A percentile compares a stretch with the other conserved stretches of the same genome.
phyloP scores from a whole-genome alignment of 1,140 invertebrate species.

The Hylyphantes graminicola region DNA sequence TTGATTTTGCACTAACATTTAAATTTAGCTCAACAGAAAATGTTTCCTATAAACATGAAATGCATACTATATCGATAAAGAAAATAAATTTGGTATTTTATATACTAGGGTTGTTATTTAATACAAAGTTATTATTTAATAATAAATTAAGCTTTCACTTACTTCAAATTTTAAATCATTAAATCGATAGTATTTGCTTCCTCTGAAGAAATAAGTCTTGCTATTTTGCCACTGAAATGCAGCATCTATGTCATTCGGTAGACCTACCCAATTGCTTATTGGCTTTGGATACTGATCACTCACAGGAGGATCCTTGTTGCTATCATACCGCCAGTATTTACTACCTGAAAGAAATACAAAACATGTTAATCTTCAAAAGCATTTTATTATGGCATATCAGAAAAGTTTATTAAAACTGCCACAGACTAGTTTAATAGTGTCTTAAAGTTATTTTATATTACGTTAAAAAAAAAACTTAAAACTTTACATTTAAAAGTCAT shows the following conservation, averaged over 20 bases:
- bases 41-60: too few species aligned
- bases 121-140: not conserved
- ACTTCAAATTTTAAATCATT: slow-evolving; percentile 91
- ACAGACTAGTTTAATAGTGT: too few species aligned
- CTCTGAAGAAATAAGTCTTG: slow-evolving; percentile 96
- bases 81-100: too few species aligned
- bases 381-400: too few species aligned
- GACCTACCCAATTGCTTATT: slow-evolving; percentile 86
- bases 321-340: slow-evolving; percentile 95
- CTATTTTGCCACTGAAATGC: slow-evolving; percentile 91
- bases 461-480: too few species aligned
- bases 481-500: too few species aligned
- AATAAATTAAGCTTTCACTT: slow-evolving; percentile 69
- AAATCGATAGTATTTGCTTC: slow-evolving; percentile 88
- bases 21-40: too few species aligned
- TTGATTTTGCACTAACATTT: too few species aligned
- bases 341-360: slow-evolving; percentile 66
- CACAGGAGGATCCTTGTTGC: slow-evolving; percentile 84
- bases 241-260: slow-evolving; percentile 82
- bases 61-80: too few species aligned
- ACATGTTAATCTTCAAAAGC: slow-evolving; percentile 1
- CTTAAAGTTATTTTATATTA: too few species aligned
- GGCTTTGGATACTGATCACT: slow-evolving; percentile 88
- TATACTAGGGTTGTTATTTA: too few species aligned
- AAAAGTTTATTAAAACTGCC: too few species aligned